Evolutionary conservation across 2,797 vertebrate genomes (phyloP).

Genomic region (Oophaga sylvatica): DNA sequence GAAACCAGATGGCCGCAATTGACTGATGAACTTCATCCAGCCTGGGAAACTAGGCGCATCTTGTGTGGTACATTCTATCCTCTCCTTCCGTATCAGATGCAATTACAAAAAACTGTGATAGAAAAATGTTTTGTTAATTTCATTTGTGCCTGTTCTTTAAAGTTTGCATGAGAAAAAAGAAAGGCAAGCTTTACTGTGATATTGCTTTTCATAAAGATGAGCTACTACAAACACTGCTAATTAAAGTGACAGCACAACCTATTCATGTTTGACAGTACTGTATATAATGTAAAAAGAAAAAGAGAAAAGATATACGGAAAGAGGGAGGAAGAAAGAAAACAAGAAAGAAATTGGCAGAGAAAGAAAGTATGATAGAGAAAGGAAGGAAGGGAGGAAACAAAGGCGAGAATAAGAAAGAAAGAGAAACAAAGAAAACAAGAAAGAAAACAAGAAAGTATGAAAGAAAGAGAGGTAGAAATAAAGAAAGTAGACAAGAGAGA

Average conservation of each 20-base stretch:
- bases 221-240: neutral
- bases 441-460: too few relatives aligned
- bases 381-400: neutral
- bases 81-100: conserved; percentile 54
- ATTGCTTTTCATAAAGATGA: conserved; percentile 19
- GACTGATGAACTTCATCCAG: conserved; percentile 58
- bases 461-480: too few relatives aligned
- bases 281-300: neutral
- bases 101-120: conserved; percentile 58
- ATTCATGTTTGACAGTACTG: neutral
- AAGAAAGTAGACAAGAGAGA: too few relatives aligned
- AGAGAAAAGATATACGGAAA: neutral
- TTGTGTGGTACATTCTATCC: conserved; percentile 56
- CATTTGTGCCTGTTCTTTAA: conserved; percentile 45
- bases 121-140: conserved; percentile 57
- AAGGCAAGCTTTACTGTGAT: conserved; percentile 1
- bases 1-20: conserved; percentile 58
- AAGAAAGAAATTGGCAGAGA: neutral
- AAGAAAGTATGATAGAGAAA: neutral
- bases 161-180: conserved; percentile 36
- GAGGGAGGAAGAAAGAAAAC: neutral
- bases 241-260: neutral
- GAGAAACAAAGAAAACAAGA: too few relatives aligned
- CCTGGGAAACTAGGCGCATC: conserved; percentile 52
- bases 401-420: too few relatives aligned